A percentile compares a stretch with the other conserved stretches of the same genome.
Conservation (phyloP, 2,888 invertebrate genomes). For the Luperina testacea region DNA sequence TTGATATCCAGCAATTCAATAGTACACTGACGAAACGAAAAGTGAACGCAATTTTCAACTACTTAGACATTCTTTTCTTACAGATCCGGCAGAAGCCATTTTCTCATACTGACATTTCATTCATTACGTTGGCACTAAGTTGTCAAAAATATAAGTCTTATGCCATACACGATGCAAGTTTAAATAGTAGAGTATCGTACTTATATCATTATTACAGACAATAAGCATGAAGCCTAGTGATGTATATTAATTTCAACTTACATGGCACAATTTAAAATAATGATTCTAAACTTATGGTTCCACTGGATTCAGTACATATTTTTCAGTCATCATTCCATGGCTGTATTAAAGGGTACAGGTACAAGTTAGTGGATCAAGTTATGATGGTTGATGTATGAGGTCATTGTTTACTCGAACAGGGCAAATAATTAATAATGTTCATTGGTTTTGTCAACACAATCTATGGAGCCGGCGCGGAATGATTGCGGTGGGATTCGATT, state of each 20-base stretch:
- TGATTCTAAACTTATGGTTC: not conserved
- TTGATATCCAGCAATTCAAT: slow-evolving; percentile 6
- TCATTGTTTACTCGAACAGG: slow-evolving; percentile 86
- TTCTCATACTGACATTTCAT: not conserved
- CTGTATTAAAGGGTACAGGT: slow-evolving; percentile 17
- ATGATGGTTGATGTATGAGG: slow-evolving; percentile 75
- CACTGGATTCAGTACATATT: not conserved
- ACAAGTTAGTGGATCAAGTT: slow-evolving; percentile 67
- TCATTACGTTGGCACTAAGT: too few relatives aligned
- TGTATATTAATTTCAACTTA: not conserved
- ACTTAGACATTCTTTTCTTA: not conserved
- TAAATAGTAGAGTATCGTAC: not conserved
- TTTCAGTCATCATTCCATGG: not conserved
- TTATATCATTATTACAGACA: not conserved
- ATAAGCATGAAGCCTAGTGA: not conserved
- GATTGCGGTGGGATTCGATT: slow-evolving; percentile 81
- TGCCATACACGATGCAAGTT: not conserved
- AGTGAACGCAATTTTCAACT: not conserved
- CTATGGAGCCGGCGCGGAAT: slow-evolving; percentile 73
- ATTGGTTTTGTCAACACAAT: slow-evolving; percentile 89
- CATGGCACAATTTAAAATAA: not conserved
- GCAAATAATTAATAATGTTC: slow-evolving; percentile 90
- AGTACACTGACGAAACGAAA: not conserved
- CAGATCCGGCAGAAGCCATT: accelerated
- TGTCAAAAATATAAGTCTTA: not conserved